Conservation (phyloP, 2,797 vertebrate species). For the Nothura maculosa region DNA sequence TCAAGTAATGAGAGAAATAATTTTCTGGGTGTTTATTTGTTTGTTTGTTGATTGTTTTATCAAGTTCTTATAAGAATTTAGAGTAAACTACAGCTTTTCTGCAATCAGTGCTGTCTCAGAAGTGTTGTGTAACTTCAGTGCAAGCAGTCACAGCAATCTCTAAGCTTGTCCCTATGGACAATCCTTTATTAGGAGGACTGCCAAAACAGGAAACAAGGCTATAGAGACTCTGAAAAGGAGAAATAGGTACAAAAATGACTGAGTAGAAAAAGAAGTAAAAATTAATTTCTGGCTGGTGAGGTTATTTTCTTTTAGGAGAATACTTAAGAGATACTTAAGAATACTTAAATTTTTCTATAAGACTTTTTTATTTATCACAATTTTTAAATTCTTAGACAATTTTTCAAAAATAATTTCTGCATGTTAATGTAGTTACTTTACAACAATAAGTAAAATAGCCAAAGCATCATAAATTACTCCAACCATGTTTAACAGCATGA, state of each 20-base stretch:
- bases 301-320: not conserved
- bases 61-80: not conserved
- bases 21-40: not conserved
- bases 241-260: not conserved
- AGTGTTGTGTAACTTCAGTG: not conserved
- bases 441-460: not conserved
- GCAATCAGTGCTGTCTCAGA: not conserved
- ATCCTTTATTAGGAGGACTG: not conserved
- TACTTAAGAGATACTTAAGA: not conserved
- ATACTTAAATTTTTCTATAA: not conserved
- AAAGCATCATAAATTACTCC: fast-evolving
- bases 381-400: not conserved
- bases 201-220: not conserved
- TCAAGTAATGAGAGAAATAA: not conserved
- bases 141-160: not conserved
- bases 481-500: not conserved
- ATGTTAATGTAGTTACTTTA: not conserved
- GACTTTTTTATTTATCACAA: not conserved
- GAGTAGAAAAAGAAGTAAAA: not conserved
- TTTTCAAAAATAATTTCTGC: not conserved
- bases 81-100: not conserved
- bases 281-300: not conserved
- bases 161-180: not conserved
- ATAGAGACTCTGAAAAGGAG: not conserved
- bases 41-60: not conserved